Conservation (phyloP, 2,797 vertebrate species). For the Synanceia verrucosa region DNA sequence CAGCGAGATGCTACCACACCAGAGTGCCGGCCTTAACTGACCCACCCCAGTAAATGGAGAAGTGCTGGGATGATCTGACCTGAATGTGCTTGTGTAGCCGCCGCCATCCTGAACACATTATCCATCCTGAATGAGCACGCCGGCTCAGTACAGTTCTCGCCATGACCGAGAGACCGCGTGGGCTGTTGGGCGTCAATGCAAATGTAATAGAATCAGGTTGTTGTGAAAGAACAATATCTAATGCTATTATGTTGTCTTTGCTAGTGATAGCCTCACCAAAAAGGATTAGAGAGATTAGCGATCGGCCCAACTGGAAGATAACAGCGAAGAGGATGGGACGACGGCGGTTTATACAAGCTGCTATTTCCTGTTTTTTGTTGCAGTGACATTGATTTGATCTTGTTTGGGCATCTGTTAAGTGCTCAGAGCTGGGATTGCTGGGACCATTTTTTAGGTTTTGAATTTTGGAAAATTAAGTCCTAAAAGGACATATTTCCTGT, state of each 20-base stretch:
- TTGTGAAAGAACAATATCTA: conserved; percentile 75
- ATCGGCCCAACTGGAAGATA: conserved; percentile 66
- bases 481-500: background rate
- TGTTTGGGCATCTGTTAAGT: conserved; percentile 24
- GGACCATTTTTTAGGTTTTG: background rate
- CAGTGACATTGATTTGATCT: conserved; percentile 34
- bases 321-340: conserved; percentile 44
- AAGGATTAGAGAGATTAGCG: conserved; percentile 76
- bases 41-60: conserved; percentile 70
- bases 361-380: conserved; percentile 35
- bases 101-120: conserved; percentile 62
- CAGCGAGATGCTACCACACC: conserved; percentile 65
- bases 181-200: conserved; percentile 61
- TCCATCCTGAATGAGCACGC: conserved; percentile 56
- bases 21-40: conserved; percentile 70
- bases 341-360: conserved; percentile 32
- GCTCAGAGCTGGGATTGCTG: background rate
- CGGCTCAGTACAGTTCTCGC: conserved; percentile 42
- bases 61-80: conserved; percentile 72
- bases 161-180: conserved; percentile 19
- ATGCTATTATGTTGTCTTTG: conserved; percentile 72
- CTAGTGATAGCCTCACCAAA: conserved; percentile 61
- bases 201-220: conserved; percentile 70
- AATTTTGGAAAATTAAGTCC: background rate
- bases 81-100: conserved; percentile 62